Percentiles rank a stretch among this genome's conserved stretches.
Conservation (phyloP, 2,113 vertebrate species). For the Actinemys pallida region DNA sequence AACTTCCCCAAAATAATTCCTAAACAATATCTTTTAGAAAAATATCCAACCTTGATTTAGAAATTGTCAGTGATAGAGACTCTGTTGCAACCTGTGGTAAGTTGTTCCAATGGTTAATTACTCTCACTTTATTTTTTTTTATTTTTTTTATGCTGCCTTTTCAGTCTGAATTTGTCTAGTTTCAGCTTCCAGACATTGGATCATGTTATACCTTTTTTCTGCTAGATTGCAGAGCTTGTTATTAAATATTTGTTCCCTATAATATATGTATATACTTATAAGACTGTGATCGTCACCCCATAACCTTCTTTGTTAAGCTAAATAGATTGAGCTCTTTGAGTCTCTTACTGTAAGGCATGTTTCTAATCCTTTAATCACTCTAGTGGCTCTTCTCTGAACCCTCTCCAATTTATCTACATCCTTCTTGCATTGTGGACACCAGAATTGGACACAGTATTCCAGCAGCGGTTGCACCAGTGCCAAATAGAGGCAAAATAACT, state of each 20-base stretch:
- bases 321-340: not conserved
- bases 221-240: not conserved
- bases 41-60: not conserved
- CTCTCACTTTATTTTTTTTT: not conserved
- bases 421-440: not conserved
- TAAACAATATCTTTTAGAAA: not conserved
- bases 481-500: not conserved
- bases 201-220: not conserved
- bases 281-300: not conserved
- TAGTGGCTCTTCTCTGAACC: not conserved
- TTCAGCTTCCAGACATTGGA: not conserved
- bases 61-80: not conserved
- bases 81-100: too few species aligned
- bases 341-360: not conserved
- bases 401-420: not conserved
- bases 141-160: not conserved
- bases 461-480: not conserved
- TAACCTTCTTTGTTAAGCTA: not conserved
- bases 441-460: not conserved
- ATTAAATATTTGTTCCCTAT: not conserved
- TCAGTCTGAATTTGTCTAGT: not conserved
- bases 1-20: not conserved
- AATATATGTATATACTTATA: not conserved
- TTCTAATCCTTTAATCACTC: not conserved
- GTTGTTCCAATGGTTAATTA: not conserved